A percentile compares a stretch with the other conserved stretches of the same genome.
Evolutionary conservation across 2,113 vertebrate species (phyloP).

Genomic region (Sprattus sprattus): DNA sequence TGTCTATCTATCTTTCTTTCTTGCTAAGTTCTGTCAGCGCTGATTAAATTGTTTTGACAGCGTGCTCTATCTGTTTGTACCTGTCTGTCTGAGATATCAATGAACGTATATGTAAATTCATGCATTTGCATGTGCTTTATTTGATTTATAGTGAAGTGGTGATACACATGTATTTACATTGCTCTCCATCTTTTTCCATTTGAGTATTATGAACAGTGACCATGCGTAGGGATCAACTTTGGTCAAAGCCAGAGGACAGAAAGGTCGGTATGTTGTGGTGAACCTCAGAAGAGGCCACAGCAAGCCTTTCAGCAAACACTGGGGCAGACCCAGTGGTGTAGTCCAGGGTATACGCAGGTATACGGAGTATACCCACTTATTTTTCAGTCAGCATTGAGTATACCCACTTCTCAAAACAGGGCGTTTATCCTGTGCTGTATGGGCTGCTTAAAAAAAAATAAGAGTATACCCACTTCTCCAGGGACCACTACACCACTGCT

Average conservation of each 20-base stretch:
- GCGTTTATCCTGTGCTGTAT: no score
- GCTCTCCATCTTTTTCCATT: neutral
- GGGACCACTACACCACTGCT: no score
- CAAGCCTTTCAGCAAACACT: slow-evolving; percentile 19
- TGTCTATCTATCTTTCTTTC: neutral
- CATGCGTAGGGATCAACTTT: neutral
- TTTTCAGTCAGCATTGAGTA: no score
- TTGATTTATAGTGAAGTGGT: neutral
- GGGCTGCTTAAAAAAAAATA: no score
- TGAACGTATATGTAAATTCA: neutral
- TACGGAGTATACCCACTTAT: no score
- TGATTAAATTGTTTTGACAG: neutral
- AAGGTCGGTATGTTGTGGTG: neutral
- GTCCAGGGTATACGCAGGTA: no score
- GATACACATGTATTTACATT: neutral
- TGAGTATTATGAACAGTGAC: neutral
- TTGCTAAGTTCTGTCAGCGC: neutral
- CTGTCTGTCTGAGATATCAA: neutral
- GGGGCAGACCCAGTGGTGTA: neutral
- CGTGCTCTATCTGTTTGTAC: neutral
- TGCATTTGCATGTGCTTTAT: neutral
- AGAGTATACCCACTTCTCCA: no score
- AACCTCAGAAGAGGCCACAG: neutral
- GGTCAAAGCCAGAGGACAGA: neutral
- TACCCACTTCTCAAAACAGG: no score